Base-by-base conservation (phyloP, 2,797 vertebrate species). In the Halcyon leucocephala region DNA sequence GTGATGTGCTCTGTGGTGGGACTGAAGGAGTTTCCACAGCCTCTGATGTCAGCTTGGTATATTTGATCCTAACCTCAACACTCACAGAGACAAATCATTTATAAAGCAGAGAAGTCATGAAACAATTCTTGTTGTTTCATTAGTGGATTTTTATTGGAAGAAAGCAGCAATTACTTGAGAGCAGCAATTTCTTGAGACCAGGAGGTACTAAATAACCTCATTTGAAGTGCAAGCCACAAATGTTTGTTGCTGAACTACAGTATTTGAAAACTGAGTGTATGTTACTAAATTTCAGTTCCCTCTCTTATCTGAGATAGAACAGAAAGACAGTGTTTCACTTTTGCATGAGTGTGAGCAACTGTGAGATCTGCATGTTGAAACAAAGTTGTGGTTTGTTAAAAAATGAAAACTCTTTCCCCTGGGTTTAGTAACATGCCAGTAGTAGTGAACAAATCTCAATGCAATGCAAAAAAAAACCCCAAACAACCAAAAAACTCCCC, bases 381-480 rank as follows among this genome's bases (percentile, higher is more conserved):
- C 28, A 4, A 70, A 90, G 37, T 2, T 85, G 93, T 55, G 93
- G 90, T 90, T 95, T 88, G 31, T 29, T 91, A 77, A 55, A 93
- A 94, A 93, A 54, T 14, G 72, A 91, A 93, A 94, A 57, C 14
- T 52, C 6, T 79, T 77, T 72, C 42, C n/a, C 11, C 51, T 18
- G n/a, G 2, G 31, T 80, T 86, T 62, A 78, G 39, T 60, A 70
- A 69, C 22, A 54, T 0, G 9, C 4, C 39, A 57, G 69, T 12
- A 93, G 48, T 96, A 95, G 77, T 3, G 0, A 91, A 48, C 20
- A 62, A 49, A 44, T 80, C 78, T 78, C 73, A 72, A 1, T 24
- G 41, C 28, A 66, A 44, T 17, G n/a, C 58, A 66, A 88, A 48
- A 28, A 31, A 28, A 17, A 19, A 25, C n/a, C 20, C 55, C 12